Base-by-base conservation (phyloP, 2,113 vertebrate species). In the Bubo scandiacus region DNA sequence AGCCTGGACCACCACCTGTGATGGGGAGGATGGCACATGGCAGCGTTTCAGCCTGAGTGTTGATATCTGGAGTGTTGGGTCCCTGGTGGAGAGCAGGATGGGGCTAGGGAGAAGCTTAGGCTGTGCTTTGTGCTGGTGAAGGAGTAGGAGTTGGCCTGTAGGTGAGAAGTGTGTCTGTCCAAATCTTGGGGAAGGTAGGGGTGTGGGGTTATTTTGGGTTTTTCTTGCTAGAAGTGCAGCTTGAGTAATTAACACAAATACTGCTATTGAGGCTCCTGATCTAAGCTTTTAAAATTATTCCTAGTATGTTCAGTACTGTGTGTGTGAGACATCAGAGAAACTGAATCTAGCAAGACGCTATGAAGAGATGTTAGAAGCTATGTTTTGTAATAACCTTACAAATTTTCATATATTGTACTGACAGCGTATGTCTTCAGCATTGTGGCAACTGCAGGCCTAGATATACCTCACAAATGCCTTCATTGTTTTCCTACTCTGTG, bases 11-110 rank as follows among this genome's bases (percentile, higher is more conserved):
- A 42, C 40, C 21, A 34, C 54, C 51, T 6, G 0, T 19, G 43
- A 7, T 0, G 10, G 32, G n/a, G 43, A 78, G 18, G 27, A 34
- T 47, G 71, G 40, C 45, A 22, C 3, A 0, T 30, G 49, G 40
- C 45, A 36, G 73, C 0, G 0, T 66, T 65, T 49, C 54, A 59
- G 21, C 38, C 36, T 59, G 18, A 7, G 12, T 40, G 9, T 58
- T 18, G 15, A 6, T 54, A 8, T 23, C 40, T 57, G 73, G 22
- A 21, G 20, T n/a, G 26, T 49, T 2, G 1, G 13, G 27, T 91
- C 12, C 13, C 7, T 52, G 36, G 26, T 40, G 51, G 34, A 49
- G 32, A 40, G 42, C 8, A 45, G 49, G 45, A 13, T 42, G 29
- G 42, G 45, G 14, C 21, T 79, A 23, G 27, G 57, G 25, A 71